Percentiles rank a stretch among this genome's conserved stretches.
These are phyloP conservation scores for Aurelia sp. DNA, from an alignment of 30 jellyfish, hydroid and myxozoan genomes.

Conservation along the genomic window DNA sequence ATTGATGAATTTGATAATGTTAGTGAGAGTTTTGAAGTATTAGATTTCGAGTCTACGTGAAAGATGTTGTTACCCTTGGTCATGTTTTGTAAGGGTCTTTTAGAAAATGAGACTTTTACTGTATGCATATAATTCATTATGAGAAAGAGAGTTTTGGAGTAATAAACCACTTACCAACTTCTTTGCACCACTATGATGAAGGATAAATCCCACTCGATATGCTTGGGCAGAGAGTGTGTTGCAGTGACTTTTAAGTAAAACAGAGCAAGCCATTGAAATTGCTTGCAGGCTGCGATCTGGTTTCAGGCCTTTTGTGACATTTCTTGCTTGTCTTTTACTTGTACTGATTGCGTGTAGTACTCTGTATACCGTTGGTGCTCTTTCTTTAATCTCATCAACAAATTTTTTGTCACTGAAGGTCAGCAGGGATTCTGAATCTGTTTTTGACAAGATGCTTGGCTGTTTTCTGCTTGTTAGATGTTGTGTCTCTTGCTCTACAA, in stretches of 20 bases:
- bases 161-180: neutral
- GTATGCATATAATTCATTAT: too few species aligned
- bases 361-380: constrained; percentile 17
- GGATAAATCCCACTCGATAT: constrained; percentile 20
- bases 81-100: too few species aligned
- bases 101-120: too few species aligned
- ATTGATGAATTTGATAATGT: too few species aligned
- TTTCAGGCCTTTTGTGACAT: constrained; percentile 21
- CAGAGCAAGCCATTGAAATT: constrained; percentile 20
- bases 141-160: too few species aligned
- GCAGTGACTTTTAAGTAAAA: constrained; percentile 2
- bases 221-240: constrained; percentile 18
- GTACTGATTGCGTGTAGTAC: constrained; percentile 3
- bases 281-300: constrained; percentile 27
- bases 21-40: too few species aligned
- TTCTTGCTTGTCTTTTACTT: constrained; percentile 28
- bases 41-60: too few species aligned
- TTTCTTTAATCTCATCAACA: constrained; percentile 16
- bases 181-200: constrained; percentile 31
- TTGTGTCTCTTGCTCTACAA: constrained; percentile 27
- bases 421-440: constrained; percentile 34
- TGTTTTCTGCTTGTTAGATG: constrained; percentile 25
- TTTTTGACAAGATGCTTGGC: constrained; percentile 20
- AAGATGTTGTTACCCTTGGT: too few species aligned
- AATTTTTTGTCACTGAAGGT: constrained; percentile 12